Evolutionary conservation across 2,888 invertebrate genomes (phyloP), one percentile per base, ranked within the genome.

Genomic region (Epistrophella euchroma): DNA sequence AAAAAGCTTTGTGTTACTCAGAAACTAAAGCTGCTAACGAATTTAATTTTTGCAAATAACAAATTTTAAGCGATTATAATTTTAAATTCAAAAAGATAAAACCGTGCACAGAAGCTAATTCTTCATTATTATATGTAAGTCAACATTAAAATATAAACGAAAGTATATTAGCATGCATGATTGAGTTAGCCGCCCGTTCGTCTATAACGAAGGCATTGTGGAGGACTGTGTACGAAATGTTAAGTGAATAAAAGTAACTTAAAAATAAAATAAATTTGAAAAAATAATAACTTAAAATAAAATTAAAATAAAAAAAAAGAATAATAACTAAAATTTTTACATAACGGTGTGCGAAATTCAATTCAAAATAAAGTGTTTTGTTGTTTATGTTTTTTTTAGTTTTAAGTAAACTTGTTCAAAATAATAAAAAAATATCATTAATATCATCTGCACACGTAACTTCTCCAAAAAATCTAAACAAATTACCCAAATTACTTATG

Each of bases 191-290:
- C 77, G 85, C 85, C 85, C 73, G 9, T 35, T 83, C 71, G 78
- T 68, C 83, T 87, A 87, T 15, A 45, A 86, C 77, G 73, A 86
- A 40, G 77, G 86, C 82, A 86, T 43, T 86, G 79, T 79, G 86
- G 86, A 68, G 89, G 88, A 89, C 88, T 90, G 89, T 89, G 88
- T 90, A 90, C 89, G 90, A 89, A 90, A 91, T 91, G 92, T 90
- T 89, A 88, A 90, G 90, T 92, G 92, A 91, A 76, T 73, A 79
- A 77, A 70, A 22, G 64, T 25, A 64, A 64, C 25, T 22, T 64
- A 76, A 40, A 77, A 74, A 22, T 17, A 88, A 90, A 72, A 56
- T 64, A 64, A 89, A 75, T 81, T 81, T 88, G 75, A 56, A 89
- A 88, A 89, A 89, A 19, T 6, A 47, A 56, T 45, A 88, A 81